phyloP scores from a whole-genome alignment of 2,113 vertebrate genomes.

The Tapirus terrestris region DNA sequence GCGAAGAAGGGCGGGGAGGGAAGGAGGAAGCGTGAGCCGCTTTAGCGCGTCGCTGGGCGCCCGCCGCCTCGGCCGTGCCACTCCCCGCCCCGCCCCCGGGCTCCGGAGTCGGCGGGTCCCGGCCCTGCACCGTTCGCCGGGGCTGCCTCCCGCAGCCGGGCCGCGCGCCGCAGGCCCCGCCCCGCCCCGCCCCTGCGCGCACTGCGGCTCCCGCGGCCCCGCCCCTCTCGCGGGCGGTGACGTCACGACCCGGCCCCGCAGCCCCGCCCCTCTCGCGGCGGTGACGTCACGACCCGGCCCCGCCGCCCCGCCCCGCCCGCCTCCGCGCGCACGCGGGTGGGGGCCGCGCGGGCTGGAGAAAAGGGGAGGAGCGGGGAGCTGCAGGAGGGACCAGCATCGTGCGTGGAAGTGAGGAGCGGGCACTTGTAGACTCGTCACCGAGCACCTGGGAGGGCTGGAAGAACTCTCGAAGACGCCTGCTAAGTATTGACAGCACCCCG shows the following conservation, averaged over 20 bases:
- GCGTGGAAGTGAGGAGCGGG: fast-evolving
- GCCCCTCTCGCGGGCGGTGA: constrained; percentile 12
- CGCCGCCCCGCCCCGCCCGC: neutral
- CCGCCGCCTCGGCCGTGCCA: neutral
- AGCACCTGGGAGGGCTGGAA: neutral
- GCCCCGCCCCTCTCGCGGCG: fast-evolving
- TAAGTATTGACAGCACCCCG: fast-evolving
- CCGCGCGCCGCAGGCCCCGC: constrained; percentile 57
- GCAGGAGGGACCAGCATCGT: fast-evolving
- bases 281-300: constrained; percentile 15
- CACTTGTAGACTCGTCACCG: neutral
- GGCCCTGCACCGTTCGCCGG: neutral
- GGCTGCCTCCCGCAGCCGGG: constrained; percentile 31
- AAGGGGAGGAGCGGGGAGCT: neutral
- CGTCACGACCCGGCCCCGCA: neutral
- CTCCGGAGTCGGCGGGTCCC: neutral
- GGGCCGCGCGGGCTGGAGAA: fast-evolving
- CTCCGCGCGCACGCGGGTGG: neutral
- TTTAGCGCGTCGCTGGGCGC: neutral
- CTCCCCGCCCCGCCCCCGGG: neutral
- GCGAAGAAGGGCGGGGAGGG: neutral
- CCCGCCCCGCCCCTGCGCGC: constrained; percentile 68
- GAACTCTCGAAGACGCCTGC: neutral
- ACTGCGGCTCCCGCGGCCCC: constrained; percentile 71
- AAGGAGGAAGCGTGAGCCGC: neutral